Evolutionary conservation across 2,888 invertebrate genomes (phyloP).

Genomic region (Prostheceraeus crozeri): DNA sequence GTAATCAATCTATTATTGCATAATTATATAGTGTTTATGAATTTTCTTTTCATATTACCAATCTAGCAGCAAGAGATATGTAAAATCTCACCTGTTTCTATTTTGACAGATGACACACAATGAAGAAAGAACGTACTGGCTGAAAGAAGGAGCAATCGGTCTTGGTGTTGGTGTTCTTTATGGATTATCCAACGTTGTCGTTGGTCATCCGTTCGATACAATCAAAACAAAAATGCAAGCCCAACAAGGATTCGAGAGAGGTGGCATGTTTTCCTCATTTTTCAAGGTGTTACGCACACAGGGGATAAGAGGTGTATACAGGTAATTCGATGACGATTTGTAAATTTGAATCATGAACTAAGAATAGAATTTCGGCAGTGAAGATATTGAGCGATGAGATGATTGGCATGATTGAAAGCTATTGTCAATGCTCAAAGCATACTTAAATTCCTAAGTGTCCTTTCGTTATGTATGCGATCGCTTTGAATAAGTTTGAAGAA

Average conservation of each 20-base stretch:
- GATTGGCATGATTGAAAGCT: no score
- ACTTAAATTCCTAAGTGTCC: no score
- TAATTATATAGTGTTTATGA: no score
- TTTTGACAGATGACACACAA: constrained; percentile 55
- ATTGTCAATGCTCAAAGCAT: no score
- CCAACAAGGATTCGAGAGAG: constrained; percentile 50
- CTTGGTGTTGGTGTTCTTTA: constrained; percentile 53
- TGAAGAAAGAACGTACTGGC: constrained; percentile 51
- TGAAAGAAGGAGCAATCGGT: constrained; percentile 52
- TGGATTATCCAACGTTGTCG: constrained; percentile 51
- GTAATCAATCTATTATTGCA: no score
- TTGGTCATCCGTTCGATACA: constrained; percentile 54
- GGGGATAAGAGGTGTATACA: constrained; percentile 50
- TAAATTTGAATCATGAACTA: constrained; percentile 34
- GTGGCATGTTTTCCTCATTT: constrained; percentile 49
- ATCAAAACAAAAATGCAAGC: constrained; percentile 56
- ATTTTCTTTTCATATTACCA: no score
- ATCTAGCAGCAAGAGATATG: no score
- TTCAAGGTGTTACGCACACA: constrained; percentile 47
- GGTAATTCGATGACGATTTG: constrained; percentile 43
- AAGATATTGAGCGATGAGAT: no score
- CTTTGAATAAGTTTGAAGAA: no score
- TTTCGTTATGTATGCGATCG: no score
- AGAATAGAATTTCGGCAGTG: no score
- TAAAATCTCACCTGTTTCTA: no score